Conservation (phyloP, 2,797 vertebrate species). For the Spatula versicolor region DNA sequence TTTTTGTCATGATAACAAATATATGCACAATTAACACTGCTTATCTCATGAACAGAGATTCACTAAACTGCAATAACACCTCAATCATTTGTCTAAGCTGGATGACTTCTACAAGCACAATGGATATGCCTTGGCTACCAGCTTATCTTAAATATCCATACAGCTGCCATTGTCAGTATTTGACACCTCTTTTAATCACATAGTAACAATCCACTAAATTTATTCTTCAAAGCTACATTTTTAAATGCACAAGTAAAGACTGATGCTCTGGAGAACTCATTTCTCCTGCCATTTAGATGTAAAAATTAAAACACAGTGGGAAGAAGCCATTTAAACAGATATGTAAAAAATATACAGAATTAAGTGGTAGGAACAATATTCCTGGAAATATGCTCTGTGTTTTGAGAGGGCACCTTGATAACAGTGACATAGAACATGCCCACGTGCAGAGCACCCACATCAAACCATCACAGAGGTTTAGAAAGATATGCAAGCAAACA, state of each 20-base stretch:
- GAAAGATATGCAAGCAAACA: not conserved
- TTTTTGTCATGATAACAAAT: not conserved
- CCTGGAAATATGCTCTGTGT: not conserved
- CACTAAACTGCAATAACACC: not conserved
- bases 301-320: not conserved
- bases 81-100: not conserved
- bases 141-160: not conserved
- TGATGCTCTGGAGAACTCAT: not conserved
- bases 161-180: not conserved
- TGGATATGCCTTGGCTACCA: not conserved
- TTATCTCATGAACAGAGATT: conserved; percentile 7
- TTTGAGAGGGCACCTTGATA: not conserved
- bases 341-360: not conserved
- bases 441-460: rapidly evolving
- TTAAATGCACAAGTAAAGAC: not conserved
- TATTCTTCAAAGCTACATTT: not conserved
- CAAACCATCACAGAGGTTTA: not conserved
- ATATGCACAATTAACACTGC: not conserved
- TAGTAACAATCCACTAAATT: not conserved
- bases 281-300: not conserved
- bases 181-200: not conserved
- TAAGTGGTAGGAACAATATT: not conserved
- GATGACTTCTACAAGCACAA: not conserved
- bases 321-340: rapidly evolving
- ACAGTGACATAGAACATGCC: too few relatives aligned